These are phyloP conservation scores for Myathropa florea DNA, from an alignment of 2,888 invertebrate genomes.

Conservation along the genomic window DNA sequence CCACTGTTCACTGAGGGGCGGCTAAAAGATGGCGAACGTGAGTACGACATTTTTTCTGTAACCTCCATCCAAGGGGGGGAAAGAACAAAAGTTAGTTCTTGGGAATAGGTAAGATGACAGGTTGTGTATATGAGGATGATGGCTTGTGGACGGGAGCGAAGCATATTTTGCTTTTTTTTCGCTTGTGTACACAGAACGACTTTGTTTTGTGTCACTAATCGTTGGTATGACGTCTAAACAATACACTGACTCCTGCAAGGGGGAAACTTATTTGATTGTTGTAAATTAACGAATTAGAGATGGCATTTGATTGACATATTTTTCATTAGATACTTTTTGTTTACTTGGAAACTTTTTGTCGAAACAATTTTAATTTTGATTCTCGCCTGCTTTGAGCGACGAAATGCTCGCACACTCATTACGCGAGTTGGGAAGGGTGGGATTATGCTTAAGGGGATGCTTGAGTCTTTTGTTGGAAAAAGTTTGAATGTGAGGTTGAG, in stretches of 20 bases:
- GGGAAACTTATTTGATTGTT: slow-evolving; percentile 33
- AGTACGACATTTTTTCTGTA: slow-evolving; percentile 8
- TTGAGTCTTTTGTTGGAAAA: not conserved
- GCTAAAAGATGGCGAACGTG: slow-evolving; percentile 38
- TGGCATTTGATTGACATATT: slow-evolving; percentile 67
- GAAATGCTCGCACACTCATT: not conserved
- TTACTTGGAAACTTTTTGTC: not conserved
- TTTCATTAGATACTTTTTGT: slow-evolving; percentile 56
- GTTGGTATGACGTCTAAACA: slow-evolving; percentile 21
- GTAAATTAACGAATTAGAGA: slow-evolving; percentile 51
- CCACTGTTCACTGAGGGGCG: not conserved
- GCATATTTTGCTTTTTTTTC: slow-evolving; percentile 13
- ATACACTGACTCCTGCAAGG: not conserved
- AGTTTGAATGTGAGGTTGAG: not conserved
- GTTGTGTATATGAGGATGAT: slow-evolving; percentile 5
- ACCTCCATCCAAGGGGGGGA: not conserved
- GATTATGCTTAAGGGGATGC: not conserved
- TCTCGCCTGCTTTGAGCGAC: not conserved
- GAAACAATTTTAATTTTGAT: slow-evolving; percentile 13
- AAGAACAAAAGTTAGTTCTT: slow-evolving; percentile 4
- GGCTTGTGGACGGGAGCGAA: slow-evolving; percentile 8
- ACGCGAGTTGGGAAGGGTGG: not conserved
- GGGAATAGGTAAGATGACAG: slow-evolving; percentile 29
- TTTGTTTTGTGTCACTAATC: slow-evolving; percentile 35
- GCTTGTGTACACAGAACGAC: not conserved